Evolutionary conservation across 2,113 vertebrate genomes (phyloP).

Genomic region (Zapus hudsonius): DNA sequence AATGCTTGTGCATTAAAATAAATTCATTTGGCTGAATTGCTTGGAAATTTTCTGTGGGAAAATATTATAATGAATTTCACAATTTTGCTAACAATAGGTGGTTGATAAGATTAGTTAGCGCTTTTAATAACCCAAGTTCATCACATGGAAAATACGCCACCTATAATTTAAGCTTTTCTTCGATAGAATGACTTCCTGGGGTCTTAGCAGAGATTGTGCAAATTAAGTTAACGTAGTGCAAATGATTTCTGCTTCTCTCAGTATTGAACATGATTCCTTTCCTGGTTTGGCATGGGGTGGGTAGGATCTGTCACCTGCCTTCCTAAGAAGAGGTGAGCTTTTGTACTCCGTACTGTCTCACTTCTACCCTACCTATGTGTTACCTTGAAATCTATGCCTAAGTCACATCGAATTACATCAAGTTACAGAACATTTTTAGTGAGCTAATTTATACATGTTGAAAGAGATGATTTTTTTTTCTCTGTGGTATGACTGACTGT

Average conservation of each 20-base stretch:
- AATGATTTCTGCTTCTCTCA: slow-evolving; percentile 56
- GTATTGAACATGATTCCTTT: slow-evolving; percentile 46
- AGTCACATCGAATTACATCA: slow-evolving; percentile 36
- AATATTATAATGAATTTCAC: slow-evolving; percentile 66
- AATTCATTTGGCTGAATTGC: slow-evolving; percentile 63
- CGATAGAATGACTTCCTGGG: slow-evolving; percentile 52
- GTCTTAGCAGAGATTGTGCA: not conserved
- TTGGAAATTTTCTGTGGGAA: slow-evolving; percentile 64
- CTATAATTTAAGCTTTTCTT: slow-evolving; percentile 61
- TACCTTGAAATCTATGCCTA: not conserved
- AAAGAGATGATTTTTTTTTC: slow-evolving; percentile 8
- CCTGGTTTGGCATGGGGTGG: not conserved
- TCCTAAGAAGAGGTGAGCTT: not conserved
- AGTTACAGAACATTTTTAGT: not conserved
- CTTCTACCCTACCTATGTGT: not conserved
- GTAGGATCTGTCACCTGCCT: not conserved
- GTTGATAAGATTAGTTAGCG: slow-evolving; percentile 66
- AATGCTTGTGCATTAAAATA: slow-evolving; percentile 36
- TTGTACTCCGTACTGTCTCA: not conserved
- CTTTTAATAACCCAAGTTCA: slow-evolving; percentile 60
- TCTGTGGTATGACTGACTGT: slow-evolving; percentile 10
- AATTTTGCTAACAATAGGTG: slow-evolving; percentile 62
- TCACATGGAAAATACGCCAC: slow-evolving; percentile 29
- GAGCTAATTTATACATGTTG: slow-evolving; percentile 22
- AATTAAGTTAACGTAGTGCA: slow-evolving; percentile 48